These are phyloP conservation scores for Sphenopsis melanotis DNA, from an alignment of 2,797 vertebrate species.

Conservation along the genomic window DNA sequence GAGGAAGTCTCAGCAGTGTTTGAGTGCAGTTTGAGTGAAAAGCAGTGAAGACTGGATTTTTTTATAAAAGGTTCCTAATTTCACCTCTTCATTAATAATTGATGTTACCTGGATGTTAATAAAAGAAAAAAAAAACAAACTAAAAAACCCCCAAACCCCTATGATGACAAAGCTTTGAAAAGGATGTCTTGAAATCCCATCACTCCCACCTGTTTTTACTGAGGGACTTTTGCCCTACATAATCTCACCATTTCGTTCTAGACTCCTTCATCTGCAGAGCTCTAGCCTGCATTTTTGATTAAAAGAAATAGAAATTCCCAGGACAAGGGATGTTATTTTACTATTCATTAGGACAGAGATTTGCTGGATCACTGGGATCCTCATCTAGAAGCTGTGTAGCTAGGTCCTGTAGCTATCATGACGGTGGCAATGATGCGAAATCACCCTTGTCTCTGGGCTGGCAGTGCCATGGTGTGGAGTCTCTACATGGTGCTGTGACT, in stretches of 20 bases:
- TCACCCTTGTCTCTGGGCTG: not conserved
- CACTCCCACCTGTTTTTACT: not conserved
- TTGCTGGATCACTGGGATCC: not conserved
- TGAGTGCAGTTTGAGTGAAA: not conserved
- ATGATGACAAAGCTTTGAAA: not conserved
- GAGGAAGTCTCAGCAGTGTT: not conserved
- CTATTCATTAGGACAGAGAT: not conserved
- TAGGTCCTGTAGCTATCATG: not conserved
- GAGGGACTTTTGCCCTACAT: not conserved
- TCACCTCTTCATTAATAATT: not conserved
- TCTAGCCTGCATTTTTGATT: not conserved
- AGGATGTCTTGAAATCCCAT: not conserved
- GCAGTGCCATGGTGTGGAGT: rapidly evolving
- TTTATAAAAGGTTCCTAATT: not conserved
- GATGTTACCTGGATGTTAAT: not conserved
- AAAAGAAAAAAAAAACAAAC: not conserved
- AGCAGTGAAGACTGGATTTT: not conserved
- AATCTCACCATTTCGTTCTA: not conserved
- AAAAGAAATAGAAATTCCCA: not conserved
- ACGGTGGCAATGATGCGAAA: rapidly evolving
- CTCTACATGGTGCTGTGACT: rapidly evolving
- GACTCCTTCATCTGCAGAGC: not conserved
- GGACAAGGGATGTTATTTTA: not conserved
- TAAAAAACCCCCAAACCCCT: not conserved
- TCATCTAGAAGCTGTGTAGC: not conserved